Conservation (phyloP, 2,888 invertebrate species). For the Panzeria rudis region DNA sequence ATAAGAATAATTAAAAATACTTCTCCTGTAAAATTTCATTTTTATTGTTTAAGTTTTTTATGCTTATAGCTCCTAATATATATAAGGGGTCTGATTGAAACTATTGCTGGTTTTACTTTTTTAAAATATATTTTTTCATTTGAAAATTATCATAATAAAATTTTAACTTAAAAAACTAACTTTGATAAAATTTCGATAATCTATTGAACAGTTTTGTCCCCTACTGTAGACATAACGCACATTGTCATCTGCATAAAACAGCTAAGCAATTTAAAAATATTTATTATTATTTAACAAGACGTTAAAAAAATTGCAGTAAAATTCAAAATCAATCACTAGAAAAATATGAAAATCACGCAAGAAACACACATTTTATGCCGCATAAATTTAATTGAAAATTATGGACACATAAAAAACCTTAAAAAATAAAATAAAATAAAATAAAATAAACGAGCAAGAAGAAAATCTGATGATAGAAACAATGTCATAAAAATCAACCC, state of each 20-base stretch:
- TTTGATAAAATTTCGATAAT: too few species aligned
- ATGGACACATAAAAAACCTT: conserved; percentile 14
- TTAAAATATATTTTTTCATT: too few species aligned
- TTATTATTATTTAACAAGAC: conserved; percentile 30
- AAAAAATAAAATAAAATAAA: neutral
- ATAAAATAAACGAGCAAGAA: conserved; percentile 1
- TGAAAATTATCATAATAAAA: too few species aligned
- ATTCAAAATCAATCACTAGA: conserved; percentile 60
- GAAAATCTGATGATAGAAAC: conserved; percentile 34
- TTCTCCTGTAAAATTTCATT: too few species aligned
- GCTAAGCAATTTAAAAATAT: neutral
- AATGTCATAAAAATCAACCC: conserved; percentile 63
- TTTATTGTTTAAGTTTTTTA: too few species aligned
- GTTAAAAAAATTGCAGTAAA: conserved; percentile 44
- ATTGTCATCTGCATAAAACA: conserved; percentile 19
- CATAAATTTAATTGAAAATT: conserved; percentile 69
- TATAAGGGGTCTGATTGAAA: too few species aligned
- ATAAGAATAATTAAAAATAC: too few species aligned
- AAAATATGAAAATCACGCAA: conserved; percentile 11
- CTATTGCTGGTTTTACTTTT: too few species aligned
- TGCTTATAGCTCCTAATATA: too few species aligned
- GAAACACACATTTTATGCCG: conserved; percentile 20
- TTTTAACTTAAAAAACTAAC: too few species aligned
- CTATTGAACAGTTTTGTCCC: too few species aligned
- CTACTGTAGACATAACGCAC: neutral